Conservation (phyloP, 2,113 vertebrate species). For the Paratilapia polleni region DNA sequence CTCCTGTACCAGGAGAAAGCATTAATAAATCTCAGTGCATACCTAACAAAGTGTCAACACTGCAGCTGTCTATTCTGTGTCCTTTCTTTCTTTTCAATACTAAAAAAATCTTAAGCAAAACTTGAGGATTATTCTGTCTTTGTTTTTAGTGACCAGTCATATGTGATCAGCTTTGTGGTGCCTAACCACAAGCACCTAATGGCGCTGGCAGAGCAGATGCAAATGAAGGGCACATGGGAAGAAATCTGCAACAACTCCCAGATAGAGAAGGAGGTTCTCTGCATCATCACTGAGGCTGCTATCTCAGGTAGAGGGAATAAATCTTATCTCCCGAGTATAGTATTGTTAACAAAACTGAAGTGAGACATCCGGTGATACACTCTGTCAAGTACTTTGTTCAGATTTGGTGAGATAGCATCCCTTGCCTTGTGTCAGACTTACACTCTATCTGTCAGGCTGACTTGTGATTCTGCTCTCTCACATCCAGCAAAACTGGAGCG, state of each 20-base stretch:
- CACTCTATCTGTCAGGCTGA: conserved; percentile 2
- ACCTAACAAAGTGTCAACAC: too few species aligned
- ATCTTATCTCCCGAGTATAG: neutral
- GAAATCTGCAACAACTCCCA: conserved; percentile 90
- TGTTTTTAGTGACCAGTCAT: conserved; percentile 90
- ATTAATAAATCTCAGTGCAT: neutral
- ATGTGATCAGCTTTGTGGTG: conserved; percentile 97
- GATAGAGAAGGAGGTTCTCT: conserved; percentile 92
- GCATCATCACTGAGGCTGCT: conserved; percentile 90
- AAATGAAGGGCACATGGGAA: conserved; percentile 88
- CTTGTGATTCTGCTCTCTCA: conserved; percentile 7
- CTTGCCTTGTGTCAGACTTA: neutral
- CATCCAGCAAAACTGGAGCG: conserved; percentile 90
- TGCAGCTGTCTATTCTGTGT: neutral
- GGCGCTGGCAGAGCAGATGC: conserved; percentile 85
- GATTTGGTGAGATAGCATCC: neutral
- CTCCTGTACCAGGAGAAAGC: neutral
- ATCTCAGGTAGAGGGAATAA: conserved; percentile 80
- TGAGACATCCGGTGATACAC: neutral
- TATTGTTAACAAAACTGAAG: neutral
- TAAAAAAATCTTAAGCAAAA: neutral
- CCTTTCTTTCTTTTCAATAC: neutral
- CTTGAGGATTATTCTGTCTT: neutral
- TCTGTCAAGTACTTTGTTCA: neutral
- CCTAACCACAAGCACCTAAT: conserved; percentile 95